These are phyloP conservation scores for Ormyrus thymus DNA, from an alignment of 2,888 invertebrate species.

Conservation along the genomic window DNA sequence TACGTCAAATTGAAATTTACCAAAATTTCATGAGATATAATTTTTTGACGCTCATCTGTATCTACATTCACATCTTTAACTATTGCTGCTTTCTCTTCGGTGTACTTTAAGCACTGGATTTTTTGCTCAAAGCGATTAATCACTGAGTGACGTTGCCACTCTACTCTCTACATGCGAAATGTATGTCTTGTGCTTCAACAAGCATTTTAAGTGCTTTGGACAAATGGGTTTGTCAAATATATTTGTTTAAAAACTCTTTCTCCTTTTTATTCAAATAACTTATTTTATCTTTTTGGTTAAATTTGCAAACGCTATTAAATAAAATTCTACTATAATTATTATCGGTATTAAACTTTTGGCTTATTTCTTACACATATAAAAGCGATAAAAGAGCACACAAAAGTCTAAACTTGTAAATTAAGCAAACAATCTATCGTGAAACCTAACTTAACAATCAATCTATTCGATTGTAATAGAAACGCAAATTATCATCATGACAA, in stretches of 20 bases:
- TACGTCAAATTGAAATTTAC: no score
- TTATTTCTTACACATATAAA: no score
- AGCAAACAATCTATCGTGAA: not conserved
- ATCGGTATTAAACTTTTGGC: no score
- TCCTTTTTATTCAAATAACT: not conserved
- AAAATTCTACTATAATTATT: no score
- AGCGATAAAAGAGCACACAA: no score
- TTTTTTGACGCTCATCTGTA: not conserved
- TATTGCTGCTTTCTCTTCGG: constrained; percentile 22
- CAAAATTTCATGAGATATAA: not conserved
- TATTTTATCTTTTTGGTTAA: no score
- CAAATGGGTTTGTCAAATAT: not conserved
- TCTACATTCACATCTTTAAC: constrained; percentile 2
- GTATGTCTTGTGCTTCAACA: not conserved
- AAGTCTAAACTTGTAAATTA: not conserved
- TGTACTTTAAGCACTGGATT: constrained; percentile 1
- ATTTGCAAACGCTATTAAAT: no score
- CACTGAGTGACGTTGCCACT: constrained; percentile 56
- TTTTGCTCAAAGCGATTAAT: constrained; percentile 57
- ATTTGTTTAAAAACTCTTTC: not conserved
- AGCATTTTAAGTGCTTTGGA: not conserved
- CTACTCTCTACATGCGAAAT: constrained; percentile 15
- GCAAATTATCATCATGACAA: constrained; percentile 26
- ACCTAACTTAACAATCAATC: constrained; percentile 3
- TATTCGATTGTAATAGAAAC: constrained; percentile 6